Conservation (phyloP, 1,140 invertebrate genomes). For the Macrobrachium nipponense region DNA sequence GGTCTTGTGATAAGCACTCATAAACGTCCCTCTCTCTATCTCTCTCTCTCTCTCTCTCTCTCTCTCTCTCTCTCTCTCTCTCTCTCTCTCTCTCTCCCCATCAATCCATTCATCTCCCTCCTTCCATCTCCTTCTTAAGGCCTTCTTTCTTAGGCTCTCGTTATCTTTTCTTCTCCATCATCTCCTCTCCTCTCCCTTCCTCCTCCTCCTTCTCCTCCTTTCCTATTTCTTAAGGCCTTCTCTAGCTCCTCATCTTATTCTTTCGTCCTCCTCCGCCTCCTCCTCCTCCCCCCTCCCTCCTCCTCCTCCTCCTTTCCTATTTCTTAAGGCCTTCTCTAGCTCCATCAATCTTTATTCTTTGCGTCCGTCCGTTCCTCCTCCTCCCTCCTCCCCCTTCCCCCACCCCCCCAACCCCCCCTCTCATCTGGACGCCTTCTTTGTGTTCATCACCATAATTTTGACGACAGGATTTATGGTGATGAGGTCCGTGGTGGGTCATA, state of each 20-base stretch:
- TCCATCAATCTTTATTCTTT: too few species aligned
- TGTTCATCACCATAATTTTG: conserved; percentile 62
- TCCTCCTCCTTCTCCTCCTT: too few species aligned
- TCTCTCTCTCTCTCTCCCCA: background rate
- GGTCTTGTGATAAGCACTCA: too few species aligned
- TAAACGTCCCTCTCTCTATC: background rate
- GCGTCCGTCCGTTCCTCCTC: background rate
- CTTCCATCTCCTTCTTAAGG: too few species aligned
- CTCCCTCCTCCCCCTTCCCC: background rate
- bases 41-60: background rate
- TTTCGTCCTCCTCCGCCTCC: too few species aligned
- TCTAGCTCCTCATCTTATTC: too few species aligned
- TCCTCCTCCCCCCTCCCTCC: too few species aligned
- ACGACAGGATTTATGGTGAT: conserved; percentile 61
- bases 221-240: too few species aligned
- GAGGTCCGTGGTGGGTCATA: conserved; percentile 59
- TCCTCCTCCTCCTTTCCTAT: too few species aligned
- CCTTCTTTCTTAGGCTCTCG: background rate
- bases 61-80: background rate
- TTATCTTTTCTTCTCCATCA: background rate
- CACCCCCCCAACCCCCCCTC: background rate
- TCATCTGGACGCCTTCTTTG: conserved; percentile 47
- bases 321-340: too few species aligned
- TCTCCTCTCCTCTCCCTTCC: too few species aligned
- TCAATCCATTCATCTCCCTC: background rate